phyloP scores from a whole-genome alignment of 2,113 vertebrate genomes.

The Phasianus colchicus region DNA sequence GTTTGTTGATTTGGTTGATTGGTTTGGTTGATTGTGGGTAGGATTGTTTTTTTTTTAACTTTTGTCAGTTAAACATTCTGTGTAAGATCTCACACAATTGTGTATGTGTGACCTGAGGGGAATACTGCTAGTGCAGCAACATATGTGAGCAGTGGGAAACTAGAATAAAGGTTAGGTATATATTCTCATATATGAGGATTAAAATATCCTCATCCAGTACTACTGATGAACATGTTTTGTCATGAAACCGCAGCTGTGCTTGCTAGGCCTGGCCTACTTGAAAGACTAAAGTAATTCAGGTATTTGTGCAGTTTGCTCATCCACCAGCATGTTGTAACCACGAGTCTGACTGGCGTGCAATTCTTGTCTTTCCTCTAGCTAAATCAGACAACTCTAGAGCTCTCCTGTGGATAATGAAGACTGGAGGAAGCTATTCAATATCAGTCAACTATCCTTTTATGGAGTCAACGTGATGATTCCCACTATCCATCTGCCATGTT shows the following conservation, averaged over 20 bases:
- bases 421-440: background rate
- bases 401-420: background rate
- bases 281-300: background rate
- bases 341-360: background rate
- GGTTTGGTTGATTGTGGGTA: too few species aligned
- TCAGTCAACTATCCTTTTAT: background rate
- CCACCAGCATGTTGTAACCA: background rate
- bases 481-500: background rate
- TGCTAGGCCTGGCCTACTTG: background rate
- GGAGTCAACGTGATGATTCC: background rate
- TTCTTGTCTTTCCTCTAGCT: background rate
- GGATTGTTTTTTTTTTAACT: background rate
- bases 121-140: background rate
- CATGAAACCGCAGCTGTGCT: background rate
- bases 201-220: background rate
- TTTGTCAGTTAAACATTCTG: background rate
- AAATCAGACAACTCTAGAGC: background rate
- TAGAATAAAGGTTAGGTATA: background rate
- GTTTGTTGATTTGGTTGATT: background rate
- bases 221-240: background rate
- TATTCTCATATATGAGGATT: background rate
- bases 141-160: background rate
- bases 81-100: background rate
- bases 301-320: background rate
- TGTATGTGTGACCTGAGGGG: background rate